Evolutionary conservation across 2,113 vertebrate genomes (phyloP), one percentile per base, ranked within the genome.

Genomic region (Rhabdomys dilectus): DNA sequence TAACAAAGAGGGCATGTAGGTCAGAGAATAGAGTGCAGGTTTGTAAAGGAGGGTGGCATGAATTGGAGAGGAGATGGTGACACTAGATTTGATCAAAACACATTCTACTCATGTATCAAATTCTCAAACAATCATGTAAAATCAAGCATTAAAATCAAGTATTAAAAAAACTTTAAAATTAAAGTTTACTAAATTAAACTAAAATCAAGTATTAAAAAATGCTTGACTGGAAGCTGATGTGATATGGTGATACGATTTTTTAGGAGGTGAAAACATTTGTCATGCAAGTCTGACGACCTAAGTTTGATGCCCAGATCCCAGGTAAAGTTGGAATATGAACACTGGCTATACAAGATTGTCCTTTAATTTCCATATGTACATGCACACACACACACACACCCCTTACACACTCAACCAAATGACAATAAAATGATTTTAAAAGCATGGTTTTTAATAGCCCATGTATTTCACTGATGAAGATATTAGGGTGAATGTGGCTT

Each of bases 401-500:
- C 39, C n/a, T 39, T 29, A 64, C 4, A 85, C 39, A 24, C 29
- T 36, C 17, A 68, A 15, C 17, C 48, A 66, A 68, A 48, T 48
- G 48, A 68, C 21, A 87, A 68, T 68, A 24, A 87, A 48, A 19
- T 2, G 9, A 66, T 36, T 48, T 88, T 88, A 22, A 72, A 88
- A 31, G 34, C 48, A 51, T 34, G 48, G 2, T 26, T 56, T n/a
- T 81, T 94, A 87, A 88, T 81, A 91, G 93, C 78, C n/a, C 45
- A 9, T 48, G 66, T 42, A 62, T 75, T 77, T n/a, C 42, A 91
- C 48, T 73, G 39, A 60, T 81, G 70, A 42, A 75, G 29, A 92
- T 86, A 53, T 94, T 51, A 73, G 80, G 78, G 95, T 78, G 12
- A 77, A 91, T 94, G 95, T 95, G 91, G 24, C 80, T 96, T 22